phyloP scores from a whole-genome alignment of 2,113 vertebrate species.

The Glaucomys volans region DNA sequence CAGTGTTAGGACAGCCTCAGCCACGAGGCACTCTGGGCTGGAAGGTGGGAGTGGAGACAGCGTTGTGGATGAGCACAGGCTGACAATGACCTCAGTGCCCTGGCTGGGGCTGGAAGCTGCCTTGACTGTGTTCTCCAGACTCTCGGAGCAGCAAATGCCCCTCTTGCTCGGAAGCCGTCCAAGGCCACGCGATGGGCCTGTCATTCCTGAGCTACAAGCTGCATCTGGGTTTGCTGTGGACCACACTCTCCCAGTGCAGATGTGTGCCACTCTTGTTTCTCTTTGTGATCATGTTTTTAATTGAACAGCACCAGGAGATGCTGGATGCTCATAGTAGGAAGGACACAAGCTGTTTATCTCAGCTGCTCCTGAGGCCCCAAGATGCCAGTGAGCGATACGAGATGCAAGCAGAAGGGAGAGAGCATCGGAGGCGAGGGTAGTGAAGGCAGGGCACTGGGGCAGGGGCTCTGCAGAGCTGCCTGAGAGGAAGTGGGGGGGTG shows the following conservation, averaged over 20 bases:
- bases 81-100: too few species aligned
- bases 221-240: background rate
- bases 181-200: too few species aligned
- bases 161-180: background rate
- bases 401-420: background rate
- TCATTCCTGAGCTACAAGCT: background rate
- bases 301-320: background rate
- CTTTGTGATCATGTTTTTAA: background rate
- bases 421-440: too few species aligned
- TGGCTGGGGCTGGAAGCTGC: too few species aligned
- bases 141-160: background rate
- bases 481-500: too few species aligned
- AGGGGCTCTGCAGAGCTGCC: too few species aligned
- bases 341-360: background rate
- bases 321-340: background rate
- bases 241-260: background rate
- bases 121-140: too few species aligned
- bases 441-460: background rate
- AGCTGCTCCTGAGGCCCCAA: background rate
- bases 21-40: too few species aligned
- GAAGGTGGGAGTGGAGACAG: too few species aligned
- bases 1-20: too few species aligned
- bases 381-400: background rate
- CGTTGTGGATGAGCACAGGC: too few species aligned
- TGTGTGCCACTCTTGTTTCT: background rate